Evolutionary conservation across 2,888 invertebrate species (phyloP).

Genomic region (Cheilosia impressa): DNA sequence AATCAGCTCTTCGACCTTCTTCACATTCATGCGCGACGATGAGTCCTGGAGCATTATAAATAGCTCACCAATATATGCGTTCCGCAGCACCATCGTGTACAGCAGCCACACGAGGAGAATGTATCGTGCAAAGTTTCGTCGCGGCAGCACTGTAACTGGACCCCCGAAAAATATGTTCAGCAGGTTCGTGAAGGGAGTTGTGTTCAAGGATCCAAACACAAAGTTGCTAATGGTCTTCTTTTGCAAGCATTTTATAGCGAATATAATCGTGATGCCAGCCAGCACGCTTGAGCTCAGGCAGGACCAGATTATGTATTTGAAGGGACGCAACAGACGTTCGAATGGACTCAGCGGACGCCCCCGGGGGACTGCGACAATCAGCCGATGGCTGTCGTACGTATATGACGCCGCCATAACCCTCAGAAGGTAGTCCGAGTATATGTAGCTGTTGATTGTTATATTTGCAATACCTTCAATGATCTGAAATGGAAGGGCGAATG

Average conservation of each 20-base stretch:
- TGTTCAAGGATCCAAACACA: slow-evolving; percentile 78
- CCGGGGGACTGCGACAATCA: slow-evolving; percentile 78
- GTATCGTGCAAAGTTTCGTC: slow-evolving; percentile 80
- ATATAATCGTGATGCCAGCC: slow-evolving; percentile 74
- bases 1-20: slow-evolving; percentile 77
- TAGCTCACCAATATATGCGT: slow-evolving; percentile 80
- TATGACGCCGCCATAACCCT: slow-evolving; percentile 78
- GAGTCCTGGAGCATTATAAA: slow-evolving; percentile 80
- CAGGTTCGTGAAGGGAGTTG: slow-evolving; percentile 77
- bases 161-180: slow-evolving; percentile 78
- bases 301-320: slow-evolving; percentile 79
- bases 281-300: slow-evolving; percentile 77
- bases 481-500: slow-evolving; percentile 60
- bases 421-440: slow-evolving; percentile 77
- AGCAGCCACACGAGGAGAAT: slow-evolving; percentile 80
- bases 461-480: slow-evolving; percentile 79
- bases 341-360: slow-evolving; percentile 78
- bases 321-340: slow-evolving; percentile 79
- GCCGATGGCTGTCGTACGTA: slow-evolving; percentile 78
- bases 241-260: slow-evolving; percentile 76
- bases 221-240: slow-evolving; percentile 71
- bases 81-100: slow-evolving; percentile 79
- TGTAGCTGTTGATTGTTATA: slow-evolving; percentile 78
- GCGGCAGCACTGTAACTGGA: slow-evolving; percentile 76
- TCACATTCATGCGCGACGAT: slow-evolving; percentile 73